These are phyloP conservation scores for Euplexia lucipara DNA, from an alignment of 2,888 invertebrate genomes.

Conservation along the genomic window DNA sequence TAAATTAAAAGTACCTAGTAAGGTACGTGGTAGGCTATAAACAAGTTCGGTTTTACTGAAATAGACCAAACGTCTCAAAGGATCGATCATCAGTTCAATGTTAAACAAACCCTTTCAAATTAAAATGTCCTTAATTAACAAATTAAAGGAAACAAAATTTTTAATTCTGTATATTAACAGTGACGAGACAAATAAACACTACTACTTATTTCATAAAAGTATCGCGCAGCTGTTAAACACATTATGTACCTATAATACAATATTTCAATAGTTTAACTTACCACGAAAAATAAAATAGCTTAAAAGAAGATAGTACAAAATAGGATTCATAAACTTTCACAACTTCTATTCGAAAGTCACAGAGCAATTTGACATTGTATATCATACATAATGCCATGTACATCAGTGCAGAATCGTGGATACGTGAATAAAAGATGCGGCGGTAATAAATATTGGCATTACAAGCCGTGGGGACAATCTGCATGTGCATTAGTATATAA, in stretches of 20 bases:
- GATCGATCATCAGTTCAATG: neutral
- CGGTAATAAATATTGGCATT: slow-evolving; percentile 52
- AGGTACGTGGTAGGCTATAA: neutral
- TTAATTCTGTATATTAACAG: too few relatives aligned
- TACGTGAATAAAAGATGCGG: slow-evolving; percentile 51
- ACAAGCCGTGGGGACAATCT: slow-evolving; percentile 44
- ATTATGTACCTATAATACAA: neutral
- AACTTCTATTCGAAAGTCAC: neutral
- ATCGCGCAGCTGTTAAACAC: neutral
- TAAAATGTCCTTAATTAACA: neutral
- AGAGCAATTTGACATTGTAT: slow-evolving; percentile 19
- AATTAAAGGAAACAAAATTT: too few relatives aligned
- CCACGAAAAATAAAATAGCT: neutral
- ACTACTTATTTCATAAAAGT: neutral
- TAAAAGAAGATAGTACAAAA: neutral
- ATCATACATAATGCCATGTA: slow-evolving; percentile 19
- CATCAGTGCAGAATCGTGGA: slow-evolving; percentile 18
- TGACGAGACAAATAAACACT: neutral
- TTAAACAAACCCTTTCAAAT: neutral
- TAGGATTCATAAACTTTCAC: neutral
- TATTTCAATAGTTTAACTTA: neutral
- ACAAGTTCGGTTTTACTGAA: slow-evolving; percentile 1
- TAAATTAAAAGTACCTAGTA: slow-evolving; percentile 9
- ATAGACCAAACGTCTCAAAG: neutral
- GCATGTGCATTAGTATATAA: slow-evolving; percentile 57